Conservation (phyloP, 2,797 vertebrate genomes). For the Amblyraja radiata region DNA sequence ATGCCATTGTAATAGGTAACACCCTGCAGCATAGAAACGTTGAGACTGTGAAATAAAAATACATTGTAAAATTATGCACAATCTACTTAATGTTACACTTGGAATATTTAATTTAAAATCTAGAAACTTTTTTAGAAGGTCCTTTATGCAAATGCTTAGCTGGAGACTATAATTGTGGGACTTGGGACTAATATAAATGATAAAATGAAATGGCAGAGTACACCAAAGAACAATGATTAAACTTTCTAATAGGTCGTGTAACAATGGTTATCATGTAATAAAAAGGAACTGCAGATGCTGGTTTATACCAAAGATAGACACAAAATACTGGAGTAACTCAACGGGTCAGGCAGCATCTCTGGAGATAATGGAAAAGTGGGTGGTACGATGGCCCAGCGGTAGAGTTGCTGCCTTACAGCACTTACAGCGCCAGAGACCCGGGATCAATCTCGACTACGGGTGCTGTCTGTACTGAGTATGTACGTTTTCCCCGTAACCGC, state of each 20-base stretch:
- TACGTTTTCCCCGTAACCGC: too few relatives aligned
- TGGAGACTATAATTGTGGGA: neutral
- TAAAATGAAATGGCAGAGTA: neutral
- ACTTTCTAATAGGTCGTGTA: neutral
- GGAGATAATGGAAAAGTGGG: too few relatives aligned
- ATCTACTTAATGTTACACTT: neutral
- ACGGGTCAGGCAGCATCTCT: too few relatives aligned
- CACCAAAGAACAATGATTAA: neutral
- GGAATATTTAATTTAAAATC: constrained; percentile 4
- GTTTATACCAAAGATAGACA: too few relatives aligned
- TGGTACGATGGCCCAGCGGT: too few relatives aligned
- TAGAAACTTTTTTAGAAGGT: neutral
- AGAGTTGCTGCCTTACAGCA: too few relatives aligned
- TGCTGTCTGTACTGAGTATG: too few relatives aligned
- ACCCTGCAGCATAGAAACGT: neutral
- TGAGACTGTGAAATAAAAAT: neutral
- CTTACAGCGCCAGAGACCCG: too few relatives aligned
- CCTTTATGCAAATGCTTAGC: neutral
- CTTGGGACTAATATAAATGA: neutral
- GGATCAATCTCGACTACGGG: too few relatives aligned
- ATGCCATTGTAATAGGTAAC: neutral
- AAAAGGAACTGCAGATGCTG: too few relatives aligned
- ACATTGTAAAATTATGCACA: neutral
- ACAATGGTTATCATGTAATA: too few relatives aligned
- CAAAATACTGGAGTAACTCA: too few relatives aligned